Conservation (phyloP, 2,797 vertebrate species). For the Otolemur crassicaudatus region DNA sequence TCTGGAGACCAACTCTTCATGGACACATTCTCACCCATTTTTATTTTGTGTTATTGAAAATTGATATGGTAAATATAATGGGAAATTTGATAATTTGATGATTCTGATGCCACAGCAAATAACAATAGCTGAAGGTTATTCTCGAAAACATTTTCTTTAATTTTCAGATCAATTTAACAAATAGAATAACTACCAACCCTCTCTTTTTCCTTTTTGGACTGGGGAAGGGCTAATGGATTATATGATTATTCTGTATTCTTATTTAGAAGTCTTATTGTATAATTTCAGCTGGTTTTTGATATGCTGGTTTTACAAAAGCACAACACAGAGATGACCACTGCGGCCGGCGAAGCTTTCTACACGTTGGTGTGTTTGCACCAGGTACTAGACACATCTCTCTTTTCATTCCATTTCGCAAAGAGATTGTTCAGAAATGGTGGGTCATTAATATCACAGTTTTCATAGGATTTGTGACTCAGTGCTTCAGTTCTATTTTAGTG, state of each 20-base stretch:
- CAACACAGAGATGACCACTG: slow-evolving; percentile 98
- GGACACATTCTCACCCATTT: background rate
- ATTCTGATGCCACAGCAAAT: background rate
- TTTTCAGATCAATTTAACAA: slow-evolving; percentile 29
- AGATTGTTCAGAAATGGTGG: background rate
- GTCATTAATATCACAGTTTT: background rate
- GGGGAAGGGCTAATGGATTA: background rate
- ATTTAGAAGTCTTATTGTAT: slow-evolving; percentile 51
- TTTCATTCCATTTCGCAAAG: background rate
- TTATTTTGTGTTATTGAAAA: slow-evolving; percentile 7
- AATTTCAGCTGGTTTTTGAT: slow-evolving; percentile 97
- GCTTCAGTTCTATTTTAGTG: background rate
- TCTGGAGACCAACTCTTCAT: background rate
- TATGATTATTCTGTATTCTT: background rate
- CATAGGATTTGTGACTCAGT: background rate
- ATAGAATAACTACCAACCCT: background rate
- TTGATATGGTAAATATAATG: background rate
- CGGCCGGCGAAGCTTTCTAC: slow-evolving; percentile 98
- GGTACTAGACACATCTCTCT: slow-evolving; percentile 86
- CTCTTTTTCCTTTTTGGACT: background rate
- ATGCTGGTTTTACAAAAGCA: slow-evolving; percentile 99
- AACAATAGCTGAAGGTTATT: background rate
- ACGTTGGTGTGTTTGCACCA: slow-evolving; percentile 99
- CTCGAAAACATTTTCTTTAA: background rate
- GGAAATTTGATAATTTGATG: background rate